These are phyloP conservation scores for Suncus etruscus DNA, from an alignment of 2,113 vertebrate species.

Conservation along the genomic window DNA sequence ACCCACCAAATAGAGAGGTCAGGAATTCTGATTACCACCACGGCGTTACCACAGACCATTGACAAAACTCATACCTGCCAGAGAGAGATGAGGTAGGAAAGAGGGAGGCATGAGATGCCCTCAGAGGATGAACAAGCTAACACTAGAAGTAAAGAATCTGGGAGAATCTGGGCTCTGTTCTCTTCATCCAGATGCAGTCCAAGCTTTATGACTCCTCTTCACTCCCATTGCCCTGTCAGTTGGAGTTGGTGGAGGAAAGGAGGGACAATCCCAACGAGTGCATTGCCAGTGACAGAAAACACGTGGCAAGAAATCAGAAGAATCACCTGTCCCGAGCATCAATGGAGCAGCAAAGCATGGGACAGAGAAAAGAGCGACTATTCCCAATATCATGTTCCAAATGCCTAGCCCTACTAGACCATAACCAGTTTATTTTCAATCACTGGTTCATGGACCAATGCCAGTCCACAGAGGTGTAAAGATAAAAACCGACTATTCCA, in stretches of 20 bases:
- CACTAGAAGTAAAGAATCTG: not conserved
- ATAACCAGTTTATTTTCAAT: no score
- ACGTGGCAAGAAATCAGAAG: not conserved
- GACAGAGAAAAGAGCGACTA: not conserved
- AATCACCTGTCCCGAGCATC: not conserved
- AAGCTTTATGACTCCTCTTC: not conserved
- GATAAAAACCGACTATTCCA: no score
- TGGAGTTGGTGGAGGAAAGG: not conserved
- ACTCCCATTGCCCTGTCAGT: not conserved
- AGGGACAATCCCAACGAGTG: accelerated
- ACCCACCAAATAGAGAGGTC: not conserved
- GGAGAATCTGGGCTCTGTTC: accelerated
- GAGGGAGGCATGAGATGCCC: not conserved
- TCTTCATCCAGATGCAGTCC: not conserved
- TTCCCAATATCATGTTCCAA: not conserved
- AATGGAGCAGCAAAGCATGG: not conserved
- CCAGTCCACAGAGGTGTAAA: no score
- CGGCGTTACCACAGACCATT: not conserved
- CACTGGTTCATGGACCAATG: no score
- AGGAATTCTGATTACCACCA: not conserved
- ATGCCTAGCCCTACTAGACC: not conserved
- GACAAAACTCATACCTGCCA: not conserved
- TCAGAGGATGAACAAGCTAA: not conserved
- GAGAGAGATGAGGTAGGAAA: not conserved
- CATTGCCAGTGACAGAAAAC: not conserved